phyloP scores from a whole-genome alignment of 2,888 invertebrate genomes.

The Pogonocherus hispidulus region DNA sequence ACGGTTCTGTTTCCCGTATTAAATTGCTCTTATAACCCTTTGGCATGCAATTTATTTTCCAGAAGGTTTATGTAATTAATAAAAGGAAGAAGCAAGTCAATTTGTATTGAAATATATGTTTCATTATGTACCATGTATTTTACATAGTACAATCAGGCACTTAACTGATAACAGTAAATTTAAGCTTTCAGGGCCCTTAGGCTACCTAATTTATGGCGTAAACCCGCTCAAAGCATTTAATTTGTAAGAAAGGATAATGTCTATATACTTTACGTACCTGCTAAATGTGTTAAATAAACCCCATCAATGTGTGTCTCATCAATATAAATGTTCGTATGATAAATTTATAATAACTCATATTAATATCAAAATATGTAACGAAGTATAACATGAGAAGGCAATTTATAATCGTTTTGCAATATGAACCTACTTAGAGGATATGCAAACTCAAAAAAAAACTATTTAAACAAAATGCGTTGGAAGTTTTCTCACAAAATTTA shows the following conservation, averaged over 20 bases:
- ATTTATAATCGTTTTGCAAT: too few relatives aligned
- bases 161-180: conserved; percentile 43
- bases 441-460: too few relatives aligned
- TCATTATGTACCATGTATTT: conserved; percentile 20
- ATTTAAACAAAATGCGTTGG: too few relatives aligned
- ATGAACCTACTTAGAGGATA: too few relatives aligned
- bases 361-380: too few relatives aligned
- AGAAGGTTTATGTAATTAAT: conserved; percentile 1
- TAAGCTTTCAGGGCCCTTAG: conserved; percentile 36
- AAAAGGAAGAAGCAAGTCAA: conserved; percentile 10
- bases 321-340: too few relatives aligned
- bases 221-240: neutral
- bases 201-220: conserved; percentile 34
- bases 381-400: too few relatives aligned
- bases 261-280: neutral
- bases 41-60: conserved; percentile 2
- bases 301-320: too few relatives aligned
- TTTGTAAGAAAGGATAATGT: neutral
- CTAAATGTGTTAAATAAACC: neutral
- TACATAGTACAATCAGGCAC: conserved; percentile 21
- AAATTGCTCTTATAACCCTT: neutral
- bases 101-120: conserved; percentile 24
- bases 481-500: too few relatives aligned
- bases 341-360: too few relatives aligned
- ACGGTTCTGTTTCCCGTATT: neutral